Percentiles rank a stretch among this genome's conserved stretches.
Evolutionary conservation across 2,797 vertebrate genomes (phyloP).

Genomic region (Enteromius mattozi): DNA sequence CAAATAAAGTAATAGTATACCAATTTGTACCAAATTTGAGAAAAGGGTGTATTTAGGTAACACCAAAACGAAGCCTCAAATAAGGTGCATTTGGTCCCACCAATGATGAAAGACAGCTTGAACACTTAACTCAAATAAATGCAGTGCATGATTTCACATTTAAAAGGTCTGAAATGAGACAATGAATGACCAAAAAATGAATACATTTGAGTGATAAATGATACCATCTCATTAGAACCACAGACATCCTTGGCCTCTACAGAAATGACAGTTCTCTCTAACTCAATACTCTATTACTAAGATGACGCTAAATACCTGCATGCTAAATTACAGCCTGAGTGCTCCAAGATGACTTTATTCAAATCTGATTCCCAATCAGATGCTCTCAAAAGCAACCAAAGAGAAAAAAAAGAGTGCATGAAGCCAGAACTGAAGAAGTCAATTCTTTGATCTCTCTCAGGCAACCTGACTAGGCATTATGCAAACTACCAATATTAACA

Average conservation of each 20-base stretch:
- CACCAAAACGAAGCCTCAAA: neutral
- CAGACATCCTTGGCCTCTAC: conserved; percentile 24
- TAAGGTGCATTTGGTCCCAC: neutral
- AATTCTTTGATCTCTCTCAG: conserved; percentile 26
- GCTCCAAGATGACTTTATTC: neutral
- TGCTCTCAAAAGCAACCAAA: neutral
- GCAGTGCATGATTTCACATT: neutral
- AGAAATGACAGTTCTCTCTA: conserved; percentile 12
- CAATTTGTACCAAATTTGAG: neutral
- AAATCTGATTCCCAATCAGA: neutral
- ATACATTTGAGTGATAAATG: conserved; percentile 21
- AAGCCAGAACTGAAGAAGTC: conserved; percentile 6
- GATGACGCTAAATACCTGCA: neutral
- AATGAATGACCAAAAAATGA: neutral
- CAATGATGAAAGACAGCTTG: neutral
- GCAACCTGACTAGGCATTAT: conserved; percentile 47
- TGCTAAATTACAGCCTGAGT: conserved; percentile 3
- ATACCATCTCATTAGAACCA: conserved; percentile 9
- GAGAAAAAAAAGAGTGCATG: neutral
- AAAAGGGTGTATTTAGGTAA: neutral
- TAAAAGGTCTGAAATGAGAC: conserved; percentile 10
- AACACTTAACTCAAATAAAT: neutral
- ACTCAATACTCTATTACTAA: conserved; percentile 17
- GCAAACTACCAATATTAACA: conserved; percentile 34
- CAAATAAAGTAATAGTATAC: neutral